phyloP scores from a whole-genome alignment of 1,140 invertebrate species.

The Pogonognathellus flavescens region DNA sequence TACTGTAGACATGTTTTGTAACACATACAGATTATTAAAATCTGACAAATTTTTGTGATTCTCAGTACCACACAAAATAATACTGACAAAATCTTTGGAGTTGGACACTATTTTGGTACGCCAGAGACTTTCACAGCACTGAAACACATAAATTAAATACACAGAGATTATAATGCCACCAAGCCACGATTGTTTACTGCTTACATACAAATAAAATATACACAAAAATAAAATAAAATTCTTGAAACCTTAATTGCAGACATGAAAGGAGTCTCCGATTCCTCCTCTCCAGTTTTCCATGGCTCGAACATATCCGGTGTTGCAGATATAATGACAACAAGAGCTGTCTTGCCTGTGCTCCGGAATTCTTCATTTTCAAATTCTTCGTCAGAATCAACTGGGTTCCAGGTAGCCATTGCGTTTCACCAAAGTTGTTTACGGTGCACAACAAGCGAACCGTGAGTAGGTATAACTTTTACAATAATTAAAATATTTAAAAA shows the following conservation, averaged over 20 bases:
- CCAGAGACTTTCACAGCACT: conserved; percentile 58
- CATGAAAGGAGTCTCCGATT: conserved; percentile 36
- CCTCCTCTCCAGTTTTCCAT: conserved; percentile 42
- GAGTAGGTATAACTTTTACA: too few relatives aligned
- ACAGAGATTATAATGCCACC: too few relatives aligned
- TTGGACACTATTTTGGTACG: conserved; percentile 57
- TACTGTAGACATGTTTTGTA: conserved; percentile 58
- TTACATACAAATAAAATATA: too few relatives aligned
- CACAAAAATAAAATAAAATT: too few relatives aligned
- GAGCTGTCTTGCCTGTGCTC: background rate
- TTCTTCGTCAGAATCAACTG: conserved; percentile 53
- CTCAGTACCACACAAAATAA: conserved; percentile 60
- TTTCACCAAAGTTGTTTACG: background rate
- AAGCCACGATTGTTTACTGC: too few relatives aligned
- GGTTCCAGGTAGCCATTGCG: background rate
- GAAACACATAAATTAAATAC: conserved; percentile 12
- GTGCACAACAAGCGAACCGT: too few relatives aligned
- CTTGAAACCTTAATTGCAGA: conserved; percentile 62
- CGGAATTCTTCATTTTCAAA: conserved; percentile 33
- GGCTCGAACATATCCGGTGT: conserved; percentile 61
- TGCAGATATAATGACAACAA: conserved; percentile 55
- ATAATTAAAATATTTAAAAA: too few relatives aligned
- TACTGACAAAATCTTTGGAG: conserved; percentile 54
- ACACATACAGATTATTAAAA: conserved; percentile 55
- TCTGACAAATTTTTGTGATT: conserved; percentile 48